Evolutionary conservation across 2,888 invertebrate species (phyloP).

Genomic region (Tortricodes alternella): DNA sequence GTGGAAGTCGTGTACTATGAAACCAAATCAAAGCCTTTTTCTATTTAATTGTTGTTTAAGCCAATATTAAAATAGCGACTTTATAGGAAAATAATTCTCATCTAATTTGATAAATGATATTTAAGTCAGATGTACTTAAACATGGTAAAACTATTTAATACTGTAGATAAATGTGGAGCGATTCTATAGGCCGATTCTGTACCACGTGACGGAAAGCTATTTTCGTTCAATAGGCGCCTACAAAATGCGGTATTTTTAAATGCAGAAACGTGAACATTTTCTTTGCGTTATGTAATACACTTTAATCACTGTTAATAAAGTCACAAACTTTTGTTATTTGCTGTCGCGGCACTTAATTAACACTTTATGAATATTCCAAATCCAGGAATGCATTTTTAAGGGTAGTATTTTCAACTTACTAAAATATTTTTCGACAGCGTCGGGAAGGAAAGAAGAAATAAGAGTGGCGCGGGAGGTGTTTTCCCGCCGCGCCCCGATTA

Average conservation of each 20-base stretch:
- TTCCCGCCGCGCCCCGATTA: conserved; percentile 82
- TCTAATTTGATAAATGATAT: not conserved
- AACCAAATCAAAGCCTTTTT: conserved; percentile 45
- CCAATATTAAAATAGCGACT: conserved; percentile 31
- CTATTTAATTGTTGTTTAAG: conserved; percentile 30
- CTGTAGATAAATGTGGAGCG: conserved; percentile 75
- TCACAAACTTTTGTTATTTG: conserved; percentile 59
- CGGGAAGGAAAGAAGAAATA: conserved; percentile 83
- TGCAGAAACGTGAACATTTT: conserved; percentile 57
- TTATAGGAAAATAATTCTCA: conserved; percentile 28
- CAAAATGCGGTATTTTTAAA: conserved; percentile 83
- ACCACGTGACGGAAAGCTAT: conserved; percentile 80
- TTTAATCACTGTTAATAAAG: conserved; percentile 66
- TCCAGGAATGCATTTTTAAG: conserved; percentile 45
- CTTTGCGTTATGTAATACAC: conserved; percentile 76
- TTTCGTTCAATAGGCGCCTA: conserved; percentile 75
- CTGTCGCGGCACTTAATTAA: conserved; percentile 57
- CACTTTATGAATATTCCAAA: conserved; percentile 62
- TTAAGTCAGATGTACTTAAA: conserved; percentile 16
- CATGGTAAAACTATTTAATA: conserved; percentile 47
- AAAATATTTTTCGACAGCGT: conserved; percentile 78
- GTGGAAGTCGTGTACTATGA: conserved; percentile 34
- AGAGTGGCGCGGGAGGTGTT: conserved; percentile 83
- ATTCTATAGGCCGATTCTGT: conserved; percentile 73
- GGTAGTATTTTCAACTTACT: conserved; percentile 70